Percentiles rank a stretch among this genome's conserved stretches.
Evolutionary conservation across 2,113 vertebrate species (phyloP).

Genomic region (Notiomystis cincta): DNA sequence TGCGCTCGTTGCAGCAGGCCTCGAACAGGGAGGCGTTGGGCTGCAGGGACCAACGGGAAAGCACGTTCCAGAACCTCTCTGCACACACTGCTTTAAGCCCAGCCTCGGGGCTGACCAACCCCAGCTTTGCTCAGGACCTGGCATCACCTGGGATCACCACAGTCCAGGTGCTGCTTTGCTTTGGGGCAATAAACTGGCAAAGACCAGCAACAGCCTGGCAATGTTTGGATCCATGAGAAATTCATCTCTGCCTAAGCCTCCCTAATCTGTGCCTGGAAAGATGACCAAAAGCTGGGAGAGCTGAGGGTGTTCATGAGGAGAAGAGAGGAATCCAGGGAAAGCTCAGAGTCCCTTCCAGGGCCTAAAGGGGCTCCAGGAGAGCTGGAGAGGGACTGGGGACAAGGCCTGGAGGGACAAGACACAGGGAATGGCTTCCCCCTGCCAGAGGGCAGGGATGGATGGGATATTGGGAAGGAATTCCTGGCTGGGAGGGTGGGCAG

Average conservation of each 20-base stretch:
- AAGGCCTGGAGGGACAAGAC: rapidly evolving
- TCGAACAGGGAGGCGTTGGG: conserved; percentile 90
- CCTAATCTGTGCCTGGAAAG: neutral
- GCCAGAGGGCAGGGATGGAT: neutral
- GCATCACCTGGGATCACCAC: neutral
- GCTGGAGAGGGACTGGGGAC: neutral
- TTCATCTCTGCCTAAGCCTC: neutral
- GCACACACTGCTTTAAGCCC: too few relatives aligned
- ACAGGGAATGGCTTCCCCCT: neutral
- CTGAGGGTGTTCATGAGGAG: rapidly evolving
- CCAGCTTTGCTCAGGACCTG: neutral
- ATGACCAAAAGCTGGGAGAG: neutral
- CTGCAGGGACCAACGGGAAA: conserved; percentile 44
- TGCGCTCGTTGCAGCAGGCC: conserved; percentile 90
- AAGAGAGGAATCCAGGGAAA: neutral
- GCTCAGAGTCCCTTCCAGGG: rapidly evolving
- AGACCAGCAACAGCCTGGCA: neutral
- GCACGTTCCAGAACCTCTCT: neutral
- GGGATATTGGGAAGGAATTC: rapidly evolving
- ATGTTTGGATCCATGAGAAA: rapidly evolving
- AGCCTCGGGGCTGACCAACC: too few relatives aligned
- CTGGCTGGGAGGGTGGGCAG: neutral
- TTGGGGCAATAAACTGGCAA: neutral
- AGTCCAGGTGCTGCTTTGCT: neutral
- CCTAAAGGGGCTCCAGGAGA: neutral